Evolutionary conservation across 2,797 vertebrate genomes (phyloP).

Genomic region (Chaetodon trifasciatus): DNA sequence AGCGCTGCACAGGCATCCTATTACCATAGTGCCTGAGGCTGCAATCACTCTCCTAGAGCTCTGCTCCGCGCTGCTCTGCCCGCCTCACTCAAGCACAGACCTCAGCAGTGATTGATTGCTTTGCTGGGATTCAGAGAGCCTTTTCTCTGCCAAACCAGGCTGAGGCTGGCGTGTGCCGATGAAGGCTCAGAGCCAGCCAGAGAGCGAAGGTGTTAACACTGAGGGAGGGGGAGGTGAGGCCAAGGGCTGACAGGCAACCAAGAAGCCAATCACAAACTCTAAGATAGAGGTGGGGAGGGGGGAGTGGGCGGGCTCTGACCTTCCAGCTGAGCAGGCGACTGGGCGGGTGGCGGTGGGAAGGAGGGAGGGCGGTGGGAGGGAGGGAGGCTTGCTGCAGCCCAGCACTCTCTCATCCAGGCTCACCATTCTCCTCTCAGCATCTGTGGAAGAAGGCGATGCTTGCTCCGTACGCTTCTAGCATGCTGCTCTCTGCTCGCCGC

Average conservation of each 20-base stretch:
- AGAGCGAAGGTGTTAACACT: constrained; percentile 83
- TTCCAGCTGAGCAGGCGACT: constrained; percentile 80
- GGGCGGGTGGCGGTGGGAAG: constrained; percentile 70
- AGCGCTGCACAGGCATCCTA: constrained; percentile 83
- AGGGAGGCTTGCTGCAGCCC: constrained; percentile 93
- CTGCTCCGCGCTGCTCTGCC: constrained; percentile 66
- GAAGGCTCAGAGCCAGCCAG: constrained; percentile 79
- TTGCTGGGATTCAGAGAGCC: constrained; percentile 84
- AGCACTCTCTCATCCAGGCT: constrained; percentile 91
- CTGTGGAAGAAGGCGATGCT: constrained; percentile 97
- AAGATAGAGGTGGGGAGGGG: constrained; percentile 25
- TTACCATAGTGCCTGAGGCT: constrained; percentile 84
- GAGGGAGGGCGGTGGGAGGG: constrained; percentile 42
- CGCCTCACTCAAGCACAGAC: constrained; percentile 84
- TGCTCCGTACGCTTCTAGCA: constrained; percentile 92
- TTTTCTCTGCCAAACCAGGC: constrained; percentile 84
- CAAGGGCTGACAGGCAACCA: constrained; percentile 68
- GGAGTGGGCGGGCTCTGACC: constrained; percentile 77
- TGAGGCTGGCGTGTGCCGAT: constrained; percentile 82
- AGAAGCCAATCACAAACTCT: constrained; percentile 70
- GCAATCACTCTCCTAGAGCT: constrained; percentile 81
- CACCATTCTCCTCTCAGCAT: constrained; percentile 94
- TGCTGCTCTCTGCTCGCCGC: constrained; percentile 91
- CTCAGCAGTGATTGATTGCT: constrained; percentile 87
- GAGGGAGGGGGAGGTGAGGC: constrained; percentile 67